A percentile compares a stretch with the other conserved stretches of the same genome.
phyloP scores from a whole-genome alignment of 2,113 vertebrate genomes.

The Oxyruncus cristatus region DNA sequence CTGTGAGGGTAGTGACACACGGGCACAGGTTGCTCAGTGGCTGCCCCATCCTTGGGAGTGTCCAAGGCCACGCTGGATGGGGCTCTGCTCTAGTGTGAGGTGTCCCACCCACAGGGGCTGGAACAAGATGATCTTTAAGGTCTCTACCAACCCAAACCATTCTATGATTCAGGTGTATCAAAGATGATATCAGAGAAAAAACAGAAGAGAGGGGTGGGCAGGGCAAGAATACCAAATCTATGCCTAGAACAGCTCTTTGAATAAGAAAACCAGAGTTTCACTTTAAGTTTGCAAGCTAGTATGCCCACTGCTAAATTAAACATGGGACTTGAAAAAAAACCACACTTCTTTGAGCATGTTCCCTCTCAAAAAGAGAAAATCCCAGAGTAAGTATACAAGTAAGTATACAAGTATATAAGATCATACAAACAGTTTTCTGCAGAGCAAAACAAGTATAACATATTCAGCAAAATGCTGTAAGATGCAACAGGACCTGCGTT shows the following conservation, averaged over 20 bases:
- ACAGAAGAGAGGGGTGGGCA: not conserved
- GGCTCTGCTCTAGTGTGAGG: rapidly evolving
- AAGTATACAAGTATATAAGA: not conserved
- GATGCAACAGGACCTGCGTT: not conserved
- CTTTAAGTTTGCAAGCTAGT: not conserved
- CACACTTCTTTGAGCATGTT: not conserved
- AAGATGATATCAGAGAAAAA: not conserved
- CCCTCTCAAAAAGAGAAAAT: not conserved
- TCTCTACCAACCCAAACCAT: not conserved
- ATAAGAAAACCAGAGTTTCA: not conserved
- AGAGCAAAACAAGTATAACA: not conserved
- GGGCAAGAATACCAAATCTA: not conserved
- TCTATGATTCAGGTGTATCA: not conserved
- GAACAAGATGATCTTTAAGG: not conserved
- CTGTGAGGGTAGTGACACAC: not conserved
- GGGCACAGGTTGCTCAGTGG: not conserved
- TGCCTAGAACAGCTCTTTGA: not conserved
- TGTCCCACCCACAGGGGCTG: not conserved
- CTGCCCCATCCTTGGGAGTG: too few species aligned
- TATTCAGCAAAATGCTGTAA: not conserved
- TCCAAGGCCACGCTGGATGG: not conserved
- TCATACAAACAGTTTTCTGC: not conserved
- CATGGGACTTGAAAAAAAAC: not conserved
- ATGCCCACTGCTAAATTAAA: not conserved
- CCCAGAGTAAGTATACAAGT: not conserved